Conservation (phyloP, 2,797 vertebrate genomes). For the Hirundo rustica region DNA sequence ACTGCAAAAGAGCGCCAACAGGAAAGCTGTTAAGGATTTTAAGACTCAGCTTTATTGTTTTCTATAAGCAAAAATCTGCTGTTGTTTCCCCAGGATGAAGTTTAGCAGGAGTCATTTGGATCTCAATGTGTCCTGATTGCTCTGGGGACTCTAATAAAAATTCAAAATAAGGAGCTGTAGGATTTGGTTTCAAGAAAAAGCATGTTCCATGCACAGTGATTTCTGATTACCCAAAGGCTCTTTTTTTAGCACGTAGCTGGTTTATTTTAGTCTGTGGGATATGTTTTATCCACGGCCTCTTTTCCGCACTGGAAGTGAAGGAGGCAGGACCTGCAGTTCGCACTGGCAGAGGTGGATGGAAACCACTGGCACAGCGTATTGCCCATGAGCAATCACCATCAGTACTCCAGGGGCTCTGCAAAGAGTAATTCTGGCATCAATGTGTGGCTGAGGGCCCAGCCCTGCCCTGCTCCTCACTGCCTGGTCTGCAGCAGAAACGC, state of each 20-base stretch:
- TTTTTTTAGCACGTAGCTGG: constrained; percentile 17
- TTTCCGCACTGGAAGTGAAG: not conserved
- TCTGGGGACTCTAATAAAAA: constrained; percentile 42
- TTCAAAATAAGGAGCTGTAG: constrained; percentile 20
- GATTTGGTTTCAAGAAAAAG: constrained; percentile 6
- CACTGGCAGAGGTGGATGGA: not conserved
- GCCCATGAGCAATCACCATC: not conserved
- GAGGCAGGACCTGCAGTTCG: not conserved
- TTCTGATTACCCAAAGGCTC: constrained; percentile 38
- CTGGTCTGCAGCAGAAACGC: not conserved
- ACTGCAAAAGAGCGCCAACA: not conserved
- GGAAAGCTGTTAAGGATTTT: constrained; percentile 9
- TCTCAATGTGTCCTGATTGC: constrained; percentile 7
- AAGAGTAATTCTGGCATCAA: not conserved
- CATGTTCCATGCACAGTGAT: not conserved
- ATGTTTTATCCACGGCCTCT: not conserved
- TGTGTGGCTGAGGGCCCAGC: not conserved
- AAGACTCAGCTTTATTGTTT: constrained; percentile 20
- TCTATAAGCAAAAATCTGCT: not conserved
- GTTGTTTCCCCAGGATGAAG: constrained; percentile 36
- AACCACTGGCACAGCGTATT: not conserved
- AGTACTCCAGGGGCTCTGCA: not conserved
- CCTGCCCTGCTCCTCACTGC: not conserved
- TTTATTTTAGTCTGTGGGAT: constrained; percentile 20
- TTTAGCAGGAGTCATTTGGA: not conserved